A percentile compares a stretch with the other conserved stretches of the same genome.
These are phyloP conservation scores for Takifugu rubripes DNA, from an alignment of 2,797 vertebrate species.

Conservation along the genomic window DNA sequence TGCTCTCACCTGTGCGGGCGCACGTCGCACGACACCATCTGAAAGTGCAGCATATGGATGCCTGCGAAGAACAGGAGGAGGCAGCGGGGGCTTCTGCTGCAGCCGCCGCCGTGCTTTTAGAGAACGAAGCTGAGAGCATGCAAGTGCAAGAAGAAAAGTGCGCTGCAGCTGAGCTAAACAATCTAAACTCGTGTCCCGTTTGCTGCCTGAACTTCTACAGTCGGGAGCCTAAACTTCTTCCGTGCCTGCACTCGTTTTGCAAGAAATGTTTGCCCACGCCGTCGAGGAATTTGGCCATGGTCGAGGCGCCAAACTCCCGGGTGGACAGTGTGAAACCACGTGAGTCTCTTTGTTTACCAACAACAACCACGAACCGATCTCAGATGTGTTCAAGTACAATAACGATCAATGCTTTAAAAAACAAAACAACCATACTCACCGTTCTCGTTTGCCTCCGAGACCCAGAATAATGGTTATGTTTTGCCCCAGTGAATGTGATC, in stretches of 20 bases:
- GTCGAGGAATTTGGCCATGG: conserved; percentile 72
- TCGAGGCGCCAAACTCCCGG: conserved; percentile 36
- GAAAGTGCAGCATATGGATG: neutral
- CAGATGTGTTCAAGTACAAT: too few species aligned
- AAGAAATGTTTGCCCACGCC: conserved; percentile 88
- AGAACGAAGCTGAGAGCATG: conserved; percentile 94
- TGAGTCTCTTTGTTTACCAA: conserved; percentile 66
- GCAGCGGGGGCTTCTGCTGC: too few species aligned
- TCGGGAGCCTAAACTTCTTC: conserved; percentile 92
- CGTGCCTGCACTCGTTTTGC: conserved; percentile 95
- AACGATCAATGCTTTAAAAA: neutral
- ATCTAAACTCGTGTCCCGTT: conserved; percentile 91
- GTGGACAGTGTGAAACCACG: conserved; percentile 50
- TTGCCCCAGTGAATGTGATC: too few species aligned
- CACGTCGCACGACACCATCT: too few species aligned
- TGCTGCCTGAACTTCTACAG: conserved; percentile 92
- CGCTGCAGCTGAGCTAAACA: conserved; percentile 77
- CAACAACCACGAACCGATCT: neutral
- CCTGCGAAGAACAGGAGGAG: neutral
- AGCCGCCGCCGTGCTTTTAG: conserved; percentile 58
- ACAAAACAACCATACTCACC: too few species aligned
- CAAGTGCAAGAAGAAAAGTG: conserved; percentile 80
- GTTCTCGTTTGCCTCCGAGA: too few species aligned
- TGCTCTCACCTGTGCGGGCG: too few species aligned
- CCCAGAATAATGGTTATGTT: too few species aligned